These are phyloP conservation scores for Emberiza fucata DNA, from an alignment of 2,113 vertebrate genomes.

Conservation along the genomic window DNA sequence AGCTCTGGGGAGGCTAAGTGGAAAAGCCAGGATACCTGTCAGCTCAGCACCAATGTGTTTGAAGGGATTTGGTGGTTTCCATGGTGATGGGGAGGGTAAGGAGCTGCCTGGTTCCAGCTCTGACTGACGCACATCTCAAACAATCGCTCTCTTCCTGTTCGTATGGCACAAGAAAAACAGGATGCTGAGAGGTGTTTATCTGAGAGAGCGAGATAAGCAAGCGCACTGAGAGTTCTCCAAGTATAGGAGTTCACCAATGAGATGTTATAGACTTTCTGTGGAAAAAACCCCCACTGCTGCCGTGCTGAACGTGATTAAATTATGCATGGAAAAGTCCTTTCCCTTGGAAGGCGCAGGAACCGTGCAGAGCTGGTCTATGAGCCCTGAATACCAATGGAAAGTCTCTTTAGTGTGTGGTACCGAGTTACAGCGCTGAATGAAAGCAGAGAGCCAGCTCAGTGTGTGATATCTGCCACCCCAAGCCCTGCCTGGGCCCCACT, in stretches of 20 bases:
- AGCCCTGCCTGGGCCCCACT: not conserved
- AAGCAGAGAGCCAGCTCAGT: not conserved
- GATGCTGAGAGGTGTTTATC: conserved; percentile 66
- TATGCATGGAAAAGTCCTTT: not conserved
- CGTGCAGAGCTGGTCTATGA: not conserved
- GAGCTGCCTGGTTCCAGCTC: conserved; percentile 15
- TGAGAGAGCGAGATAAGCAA: conserved; percentile 58
- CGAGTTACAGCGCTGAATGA: not conserved
- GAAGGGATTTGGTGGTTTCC: not conserved
- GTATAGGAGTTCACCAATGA: not conserved
- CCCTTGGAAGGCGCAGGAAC: not conserved
- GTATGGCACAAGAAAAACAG: conserved; percentile 65
- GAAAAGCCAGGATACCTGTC: conserved; percentile 6
- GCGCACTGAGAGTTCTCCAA: not conserved
- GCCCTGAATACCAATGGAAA: conserved; percentile 37
- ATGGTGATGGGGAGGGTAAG: conserved; percentile 28
- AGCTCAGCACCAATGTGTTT: not conserved
- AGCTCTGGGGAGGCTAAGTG: not conserved
- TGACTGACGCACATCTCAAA: conserved; percentile 67
- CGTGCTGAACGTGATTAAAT: not conserved
- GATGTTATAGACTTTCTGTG: not conserved
- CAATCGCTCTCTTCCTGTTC: conserved; percentile 69
- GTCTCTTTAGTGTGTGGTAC: not conserved
- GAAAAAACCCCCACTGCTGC: not conserved
- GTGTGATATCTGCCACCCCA: not conserved